Base-by-base conservation (phyloP, 2,888 invertebrate genomes). In the Lacanobia wlatinum region DNA sequence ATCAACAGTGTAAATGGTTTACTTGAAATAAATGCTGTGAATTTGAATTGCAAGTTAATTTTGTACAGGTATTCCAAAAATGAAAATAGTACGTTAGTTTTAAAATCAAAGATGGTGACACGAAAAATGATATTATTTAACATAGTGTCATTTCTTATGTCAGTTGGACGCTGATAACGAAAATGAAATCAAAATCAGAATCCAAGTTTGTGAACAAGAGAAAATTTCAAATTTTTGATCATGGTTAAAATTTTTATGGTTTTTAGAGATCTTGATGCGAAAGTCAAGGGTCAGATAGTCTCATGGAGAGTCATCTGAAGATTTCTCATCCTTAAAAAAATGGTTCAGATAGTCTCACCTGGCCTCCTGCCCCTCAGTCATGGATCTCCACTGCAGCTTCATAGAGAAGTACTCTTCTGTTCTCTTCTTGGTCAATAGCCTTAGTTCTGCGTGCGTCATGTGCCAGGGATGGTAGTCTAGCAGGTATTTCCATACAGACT, bases 301-400 rank as follows among this genome's bases (percentile, higher is more conserved):
- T 5, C 34, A 6, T 2, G 4, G 2, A 5, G 34, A 34, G 34
- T 34, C 34, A 34, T 34, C 5, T 34, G 34, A 34, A 3, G 34
- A 34, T 34, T 6, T 34, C 34, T 5, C 34, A 34, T 34, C 2
- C 34, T 4, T 5, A 34, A 34, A 34, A 34, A 6, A 34, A 34
- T 3, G 4, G 6, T 2, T 34, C 4, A 6, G 34, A 6, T 34
- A 0, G 2, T 63, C 78, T 43, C 12, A 87, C 85, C 83, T 82
- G 18, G 89, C 82, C 91, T 99, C 99, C 92, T 99, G 99, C 0
- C 97, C 97, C 21, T 97, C 97, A 0, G 98, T 98, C 95, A 99
- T 98, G 0, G 98, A 98, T 82, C 98, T 97, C 99, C 99, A 99
- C 91, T 99, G 99, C 28, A 98, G 96, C 92, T 99, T 99, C 99